Base-by-base conservation (phyloP, 2,888 invertebrate genomes). In the Ichneumoninae sp. region DNA sequence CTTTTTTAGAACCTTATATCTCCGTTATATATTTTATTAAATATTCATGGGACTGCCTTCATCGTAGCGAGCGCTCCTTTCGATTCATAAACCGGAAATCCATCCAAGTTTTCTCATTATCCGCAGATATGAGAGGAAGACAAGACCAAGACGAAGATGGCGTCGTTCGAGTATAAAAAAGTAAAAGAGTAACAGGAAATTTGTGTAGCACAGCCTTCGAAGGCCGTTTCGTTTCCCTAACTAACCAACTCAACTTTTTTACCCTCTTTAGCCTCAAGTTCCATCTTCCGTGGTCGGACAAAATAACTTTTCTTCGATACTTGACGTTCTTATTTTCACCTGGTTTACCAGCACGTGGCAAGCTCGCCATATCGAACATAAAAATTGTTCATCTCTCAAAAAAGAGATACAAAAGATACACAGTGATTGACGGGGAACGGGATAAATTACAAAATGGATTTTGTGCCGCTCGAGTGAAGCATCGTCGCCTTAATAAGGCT, bases 101-200 rank as follows among this genome's bases (percentile, higher is more conserved):
- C 80, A 86, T 80, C 87, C 80, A 90, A 90, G 89, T 90, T 90
- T 90, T 90, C 90, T 90, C 89, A 89, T 90, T 90, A 90, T 88
- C 86, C 84, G 52, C 76, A 3, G 75, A 70, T 79, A 65, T 79
- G 72, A 68, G 44, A 44, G 80, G 78, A 81, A 69, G 65, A 77
- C 50, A 81, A 69, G 65, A 77, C 50, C 60, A 44, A 62, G 72
- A 44, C 70, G 76, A 82, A 26, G 16, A 71, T 10, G 40, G 68
- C 60, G 47, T 52, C 30, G 44, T 66, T 52, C 47, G 40, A 22
- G 62, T 19, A 44, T 36, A 80, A 79, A 66, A 26, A 69, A 57
- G 40, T 19, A 66, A 83, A 72, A 70, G 71, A 47, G 71, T 54
- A 66, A 36, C 44, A 44, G 50, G 26, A 26, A 22, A 70, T 62